A percentile compares a stretch with the other conserved stretches of the same genome.
Evolutionary conservation across 2,113 vertebrate genomes (phyloP).

Genomic region (Noctilio leporinus): DNA sequence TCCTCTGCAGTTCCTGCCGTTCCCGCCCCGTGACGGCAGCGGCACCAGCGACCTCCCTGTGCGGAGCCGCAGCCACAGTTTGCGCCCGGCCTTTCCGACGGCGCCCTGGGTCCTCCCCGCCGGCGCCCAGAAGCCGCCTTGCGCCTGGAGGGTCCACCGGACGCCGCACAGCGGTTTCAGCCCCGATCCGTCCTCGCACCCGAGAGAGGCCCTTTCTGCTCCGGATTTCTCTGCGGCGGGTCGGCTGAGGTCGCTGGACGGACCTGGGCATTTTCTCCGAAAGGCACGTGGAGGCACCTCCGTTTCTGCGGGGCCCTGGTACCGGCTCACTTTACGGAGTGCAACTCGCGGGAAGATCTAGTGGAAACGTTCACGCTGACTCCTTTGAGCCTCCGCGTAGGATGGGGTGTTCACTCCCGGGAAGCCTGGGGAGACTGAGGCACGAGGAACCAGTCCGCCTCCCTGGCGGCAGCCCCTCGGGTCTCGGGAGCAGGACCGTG

Average conservation of each 20-base stretch:
- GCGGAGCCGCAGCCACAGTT: neutral
- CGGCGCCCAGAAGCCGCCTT: neutral
- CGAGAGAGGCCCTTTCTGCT: neutral
- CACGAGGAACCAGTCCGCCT: too few relatives aligned
- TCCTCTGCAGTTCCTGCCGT: neutral
- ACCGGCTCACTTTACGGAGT: neutral
- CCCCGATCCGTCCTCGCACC: neutral
- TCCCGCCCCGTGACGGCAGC: too few relatives aligned
- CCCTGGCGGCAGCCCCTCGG: too few relatives aligned
- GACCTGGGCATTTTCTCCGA: neutral
- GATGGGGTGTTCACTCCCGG: too few relatives aligned
- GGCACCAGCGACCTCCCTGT: too few relatives aligned
- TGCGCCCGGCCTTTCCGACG: too few relatives aligned
- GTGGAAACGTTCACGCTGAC: neutral
- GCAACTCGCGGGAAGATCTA: neutral
- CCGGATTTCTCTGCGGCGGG: neutral
- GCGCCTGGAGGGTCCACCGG: too few relatives aligned
- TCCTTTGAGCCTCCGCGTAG: neutral
- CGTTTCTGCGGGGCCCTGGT: neutral
- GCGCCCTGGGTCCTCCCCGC: too few relatives aligned
- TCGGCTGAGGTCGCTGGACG: neutral
- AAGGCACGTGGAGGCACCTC: neutral
- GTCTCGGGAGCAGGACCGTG: too few relatives aligned
- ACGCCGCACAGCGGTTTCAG: neutral
- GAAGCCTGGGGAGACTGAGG: neutral